Percentiles rank a stretch among this genome's conserved stretches.
Conservation (phyloP, 2,797 vertebrate species). For the Hemitrygon akajei region DNA sequence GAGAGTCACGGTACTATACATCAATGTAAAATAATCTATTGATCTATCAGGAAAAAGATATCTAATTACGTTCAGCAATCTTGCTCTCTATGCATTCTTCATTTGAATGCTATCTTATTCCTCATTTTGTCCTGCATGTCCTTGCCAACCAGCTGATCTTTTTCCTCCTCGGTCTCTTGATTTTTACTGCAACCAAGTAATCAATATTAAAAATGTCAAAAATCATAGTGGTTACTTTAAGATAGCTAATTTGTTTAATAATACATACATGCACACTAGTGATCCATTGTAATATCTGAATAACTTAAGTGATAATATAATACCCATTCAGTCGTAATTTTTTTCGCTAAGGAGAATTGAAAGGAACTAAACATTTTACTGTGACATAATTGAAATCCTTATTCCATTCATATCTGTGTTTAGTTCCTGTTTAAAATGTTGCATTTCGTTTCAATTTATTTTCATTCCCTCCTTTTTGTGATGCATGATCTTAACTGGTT, state of each 20-base stretch:
- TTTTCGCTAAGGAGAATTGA: neutral
- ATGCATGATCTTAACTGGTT: neutral
- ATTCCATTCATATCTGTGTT: neutral
- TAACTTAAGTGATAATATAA: neutral
- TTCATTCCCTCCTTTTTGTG: neutral
- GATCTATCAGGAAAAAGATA: neutral
- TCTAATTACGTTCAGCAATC: slow-evolving; percentile 6
- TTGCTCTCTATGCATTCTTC: neutral
- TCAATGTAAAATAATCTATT: neutral
- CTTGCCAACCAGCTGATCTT: neutral
- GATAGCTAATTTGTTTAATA: slow-evolving; percentile 24
- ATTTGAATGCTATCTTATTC: neutral
- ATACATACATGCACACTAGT: neutral
- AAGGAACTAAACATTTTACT: slow-evolving; percentile 2
- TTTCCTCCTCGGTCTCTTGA: neutral
- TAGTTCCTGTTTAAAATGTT: neutral
- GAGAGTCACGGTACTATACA: neutral
- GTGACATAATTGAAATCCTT: neutral
- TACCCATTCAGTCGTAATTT: neutral
- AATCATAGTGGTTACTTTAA: neutral
- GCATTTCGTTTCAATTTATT: neutral
- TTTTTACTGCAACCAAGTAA: neutral
- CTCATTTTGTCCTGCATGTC: neutral
- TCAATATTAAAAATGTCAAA: slow-evolving; percentile 14
- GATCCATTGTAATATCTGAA: neutral